Base-by-base conservation (phyloP, 1,140 invertebrate species). In the Orius insidiosus region DNA sequence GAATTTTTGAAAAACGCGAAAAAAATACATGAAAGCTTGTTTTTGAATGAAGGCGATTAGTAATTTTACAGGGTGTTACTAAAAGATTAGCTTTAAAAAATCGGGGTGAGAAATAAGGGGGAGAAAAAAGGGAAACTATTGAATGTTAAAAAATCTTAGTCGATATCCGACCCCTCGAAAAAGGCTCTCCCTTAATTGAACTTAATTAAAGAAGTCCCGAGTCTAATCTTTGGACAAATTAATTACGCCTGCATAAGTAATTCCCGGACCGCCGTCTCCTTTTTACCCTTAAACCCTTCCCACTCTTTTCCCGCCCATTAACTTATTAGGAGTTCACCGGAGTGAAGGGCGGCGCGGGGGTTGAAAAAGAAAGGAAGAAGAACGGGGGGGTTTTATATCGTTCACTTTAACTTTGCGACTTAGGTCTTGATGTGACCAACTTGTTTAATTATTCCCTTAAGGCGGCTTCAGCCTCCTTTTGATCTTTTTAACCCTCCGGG, bases 201-300 rank as follows among this genome's bases (percentile, higher is more conserved):
- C 43, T 49, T 52, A 52, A 52, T 52, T 48, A 52, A 52, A 52
- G 51, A 52, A 52, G 47, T 46, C 51, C 31, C 37, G 30, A 41
- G 16, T 36, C 47, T 52, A 52, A 52, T 52, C 51, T 52, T 52
- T 46, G 47, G 47, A 52, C 51, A 52, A 52, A 52, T 52, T 52
- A 52, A 52, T 52, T 52, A 47, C 47, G 47, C 44, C 43, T 48
- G 51, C 51, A 52, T 52, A 52, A 52, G 51, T 52, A 52, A 52
- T 52, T 48, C 46, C 7, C 18, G 7, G 32, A 19, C 35, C 36
- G 34, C 37, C 36, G 13, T 33, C 34, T 39, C 35, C 36, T 32
- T 30, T 24, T n/a, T 30, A 19, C 19, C 45, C n/a, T 24, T 14
- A 16, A 13, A 38, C 14, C 32, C 36, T 34, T 39, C 45, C 7